A percentile compares a stretch with the other conserved stretches of the same genome.
Conservation (phyloP, 2,797 vertebrate species). For the Pseudochirops corinnae region DNA sequence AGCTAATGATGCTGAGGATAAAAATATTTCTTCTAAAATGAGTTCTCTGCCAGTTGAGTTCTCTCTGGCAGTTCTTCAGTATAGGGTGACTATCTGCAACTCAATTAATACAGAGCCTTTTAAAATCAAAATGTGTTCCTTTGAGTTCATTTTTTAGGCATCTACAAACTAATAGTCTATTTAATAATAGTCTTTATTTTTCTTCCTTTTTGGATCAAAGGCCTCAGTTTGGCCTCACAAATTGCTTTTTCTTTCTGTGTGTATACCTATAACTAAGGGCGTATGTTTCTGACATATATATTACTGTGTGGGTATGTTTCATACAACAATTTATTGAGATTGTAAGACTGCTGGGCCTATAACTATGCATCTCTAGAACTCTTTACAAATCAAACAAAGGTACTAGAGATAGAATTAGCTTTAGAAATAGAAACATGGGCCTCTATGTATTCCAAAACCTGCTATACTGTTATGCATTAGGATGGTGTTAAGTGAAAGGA, state of each 20-base stretch:
- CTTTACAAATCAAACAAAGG: slow-evolving; percentile 40
- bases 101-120: slow-evolving; percentile 39
- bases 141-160: slow-evolving; percentile 32
- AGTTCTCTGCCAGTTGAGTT: slow-evolving; percentile 51
- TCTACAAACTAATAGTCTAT: neutral
- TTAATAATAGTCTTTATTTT: slow-evolving; percentile 14
- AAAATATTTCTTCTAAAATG: slow-evolving; percentile 67
- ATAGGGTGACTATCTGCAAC: slow-evolving; percentile 12
- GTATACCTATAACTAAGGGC: neutral
- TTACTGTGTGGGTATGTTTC: neutral
- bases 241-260: neutral
- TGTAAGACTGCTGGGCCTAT: neutral
- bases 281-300: neutral
- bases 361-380: neutral
- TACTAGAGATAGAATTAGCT: slow-evolving; percentile 14
- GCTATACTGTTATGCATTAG: slow-evolving; percentile 26
- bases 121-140: slow-evolving; percentile 33
- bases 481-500: slow-evolving; percentile 6
- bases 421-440: slow-evolving; percentile 5
- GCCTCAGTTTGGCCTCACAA: neutral
- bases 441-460: neutral
- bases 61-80: slow-evolving; percentile 18
- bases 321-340: neutral
- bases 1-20: slow-evolving; percentile 66
- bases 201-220: slow-evolving; percentile 31